Percentiles rank a stretch among this genome's conserved stretches.
phyloP scores from a whole-genome alignment of 1,140 invertebrate species.

The Semibalanus balanoides region DNA sequence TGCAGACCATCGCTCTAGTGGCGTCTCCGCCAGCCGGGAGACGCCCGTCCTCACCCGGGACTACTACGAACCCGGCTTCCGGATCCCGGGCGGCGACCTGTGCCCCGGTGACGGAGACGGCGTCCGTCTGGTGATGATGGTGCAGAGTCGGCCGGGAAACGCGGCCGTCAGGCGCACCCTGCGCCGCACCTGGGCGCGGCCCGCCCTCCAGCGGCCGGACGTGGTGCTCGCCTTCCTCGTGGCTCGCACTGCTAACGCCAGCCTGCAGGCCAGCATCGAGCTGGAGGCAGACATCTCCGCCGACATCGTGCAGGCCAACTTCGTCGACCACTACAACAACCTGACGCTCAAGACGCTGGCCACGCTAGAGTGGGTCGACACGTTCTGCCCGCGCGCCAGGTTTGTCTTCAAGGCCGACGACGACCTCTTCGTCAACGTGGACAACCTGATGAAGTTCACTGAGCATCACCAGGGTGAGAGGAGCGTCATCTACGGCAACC shows the following conservation, averaged over 20 bases:
- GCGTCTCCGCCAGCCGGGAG: too few relatives aligned
- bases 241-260: slow-evolving; percentile 31
- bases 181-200: slow-evolving; percentile 73
- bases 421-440: slow-evolving; percentile 21
- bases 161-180: not conserved
- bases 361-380: slow-evolving; percentile 29
- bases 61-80: not conserved
- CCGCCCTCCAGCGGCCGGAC: slow-evolving; percentile 41
- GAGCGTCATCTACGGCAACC: slow-evolving; percentile 52
- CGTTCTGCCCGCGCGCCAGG: slow-evolving; percentile 18
- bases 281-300: slow-evolving; percentile 22
- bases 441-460: slow-evolving; percentile 42
- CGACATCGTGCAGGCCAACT: slow-evolving; percentile 31
- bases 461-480: slow-evolving; percentile 24
- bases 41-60: not conserved
- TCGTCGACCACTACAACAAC: slow-evolving; percentile 33
- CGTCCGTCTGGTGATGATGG: not conserved
- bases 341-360: slow-evolving; percentile 34
- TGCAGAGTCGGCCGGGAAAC: not conserved
- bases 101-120: not conserved
- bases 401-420: slow-evolving; percentile 24
- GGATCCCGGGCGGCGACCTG: not conserved
- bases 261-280: slow-evolving; percentile 15
- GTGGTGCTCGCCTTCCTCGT: slow-evolving; percentile 59
- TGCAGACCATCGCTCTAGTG: too few relatives aligned